Conservation (phyloP, 2,797 vertebrate genomes). For the Protonibea diacanthus region DNA sequence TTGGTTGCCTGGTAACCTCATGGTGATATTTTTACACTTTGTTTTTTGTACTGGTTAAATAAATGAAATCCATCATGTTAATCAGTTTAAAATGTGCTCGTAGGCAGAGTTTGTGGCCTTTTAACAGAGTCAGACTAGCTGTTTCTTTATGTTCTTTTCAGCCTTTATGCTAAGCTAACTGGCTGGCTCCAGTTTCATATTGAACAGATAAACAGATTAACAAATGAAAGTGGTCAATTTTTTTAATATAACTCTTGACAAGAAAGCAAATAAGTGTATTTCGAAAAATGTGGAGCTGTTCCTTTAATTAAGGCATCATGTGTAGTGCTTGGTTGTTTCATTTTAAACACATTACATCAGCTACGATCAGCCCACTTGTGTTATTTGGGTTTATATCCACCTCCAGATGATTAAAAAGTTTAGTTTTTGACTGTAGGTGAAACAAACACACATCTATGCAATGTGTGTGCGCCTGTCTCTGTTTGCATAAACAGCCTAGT, state of each 20-base stretch:
- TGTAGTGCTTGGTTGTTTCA: neutral
- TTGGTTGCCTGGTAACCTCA: neutral
- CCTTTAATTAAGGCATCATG: neutral
- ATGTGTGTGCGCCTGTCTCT: neutral
- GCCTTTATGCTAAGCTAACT: neutral
- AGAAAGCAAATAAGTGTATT: neutral
- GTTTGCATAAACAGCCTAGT: constrained; percentile 23
- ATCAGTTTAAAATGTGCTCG: neutral
- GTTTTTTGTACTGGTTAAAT: neutral
- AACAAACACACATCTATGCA: neutral
- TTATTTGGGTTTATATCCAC: neutral
- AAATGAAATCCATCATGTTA: neutral
- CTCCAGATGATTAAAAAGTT: neutral
- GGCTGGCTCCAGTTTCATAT: neutral
- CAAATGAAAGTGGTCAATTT: neutral
- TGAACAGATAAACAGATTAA: neutral
- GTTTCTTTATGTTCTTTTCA: neutral
- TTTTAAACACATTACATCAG: neutral
- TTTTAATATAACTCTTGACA: neutral
- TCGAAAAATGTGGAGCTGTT: neutral
- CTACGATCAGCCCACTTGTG: neutral
- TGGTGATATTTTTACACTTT: neutral
- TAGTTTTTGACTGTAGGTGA: neutral
- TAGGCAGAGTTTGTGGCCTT: neutral
- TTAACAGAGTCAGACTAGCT: neutral